These are phyloP conservation scores for Zosterops borbonicus DNA, from an alignment of 2,113 vertebrate species.

Conservation along the genomic window DNA sequence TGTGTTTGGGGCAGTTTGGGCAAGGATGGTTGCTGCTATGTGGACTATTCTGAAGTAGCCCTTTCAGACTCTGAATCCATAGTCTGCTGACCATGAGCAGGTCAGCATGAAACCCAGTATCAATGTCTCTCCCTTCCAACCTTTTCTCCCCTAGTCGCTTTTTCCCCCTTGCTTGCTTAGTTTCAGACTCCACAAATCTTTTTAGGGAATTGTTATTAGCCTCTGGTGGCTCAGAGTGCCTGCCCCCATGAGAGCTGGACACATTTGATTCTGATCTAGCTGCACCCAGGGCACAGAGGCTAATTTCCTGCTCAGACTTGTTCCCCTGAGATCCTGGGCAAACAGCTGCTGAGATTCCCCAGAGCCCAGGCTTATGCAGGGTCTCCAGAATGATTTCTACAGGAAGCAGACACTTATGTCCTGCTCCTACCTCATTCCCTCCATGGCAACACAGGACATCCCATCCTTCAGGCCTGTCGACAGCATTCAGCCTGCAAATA, in stretches of 20 bases:
- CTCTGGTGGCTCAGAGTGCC: neutral
- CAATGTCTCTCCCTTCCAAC: neutral
- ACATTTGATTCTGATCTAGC: neutral
- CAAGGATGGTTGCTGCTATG: neutral
- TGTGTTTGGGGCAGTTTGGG: neutral
- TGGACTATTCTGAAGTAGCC: neutral
- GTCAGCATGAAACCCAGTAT: neutral
- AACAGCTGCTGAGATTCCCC: neutral
- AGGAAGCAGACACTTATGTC: neutral
- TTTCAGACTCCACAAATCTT: neutral
- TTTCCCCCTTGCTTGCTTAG: neutral
- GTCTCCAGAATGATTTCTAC: neutral
- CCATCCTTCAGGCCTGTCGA: rapidly evolving
- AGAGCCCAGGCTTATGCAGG: neutral
- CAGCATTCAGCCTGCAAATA: neutral
- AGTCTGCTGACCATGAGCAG: neutral
- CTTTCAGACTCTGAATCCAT: neutral
- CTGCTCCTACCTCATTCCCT: neutral
- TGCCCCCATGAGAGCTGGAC: neutral
- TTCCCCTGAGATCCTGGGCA: neutral
- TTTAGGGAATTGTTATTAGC: neutral
- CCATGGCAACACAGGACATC: neutral
- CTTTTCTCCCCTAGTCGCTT: neutral
- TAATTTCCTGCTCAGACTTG: neutral
- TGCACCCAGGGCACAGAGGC: neutral